Base-by-base conservation (phyloP, 1,140 invertebrate genomes). In the Armadillidium nasatum region DNA sequence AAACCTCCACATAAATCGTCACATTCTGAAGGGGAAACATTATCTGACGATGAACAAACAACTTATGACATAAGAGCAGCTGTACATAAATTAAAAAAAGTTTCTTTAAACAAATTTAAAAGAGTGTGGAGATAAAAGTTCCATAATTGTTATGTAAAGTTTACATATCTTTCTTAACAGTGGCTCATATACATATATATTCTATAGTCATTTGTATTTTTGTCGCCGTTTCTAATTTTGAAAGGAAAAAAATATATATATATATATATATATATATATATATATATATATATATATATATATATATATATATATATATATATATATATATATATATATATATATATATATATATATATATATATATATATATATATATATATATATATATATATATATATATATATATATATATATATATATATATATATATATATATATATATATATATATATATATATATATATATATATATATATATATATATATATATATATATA, bases 11-110 rank as follows among this genome's bases (percentile, higher is more conserved):
- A 87, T 77, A 83, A 86, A 43, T 88, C 92, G 84, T 91, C 91
- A 0, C 91, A 93, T 81, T 93, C 91, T 0, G 91, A 93, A 83
- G 91, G 91, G 11, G 91, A 93, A 83, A 82, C 79, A 33, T 76
- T 80, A 70, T 76, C 76, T 19, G 78, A 81, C 33, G 77, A 80
- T 7, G 78, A 77, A 43, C 71, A 75, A 22, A 73, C 74, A 7
- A 50, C 80, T 9, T 80, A 73, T 50, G 78, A 80, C 44, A 45
- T 81, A 15, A 44, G 79, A 11, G 75, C 78, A 46, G 78, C 78
- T 69, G 79, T 80, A n/a, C 74, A 81, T 73, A 83, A 83, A 78
- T 87, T 93, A 80, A 93, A 91, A 85, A 90, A 91, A 84, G 89
- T 91, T 6, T 92, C 91, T 1, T 85, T 91, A 76, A 85, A 90